phyloP scores from a whole-genome alignment of 2,888 invertebrate genomes.

The Acrobasis suavella region DNA sequence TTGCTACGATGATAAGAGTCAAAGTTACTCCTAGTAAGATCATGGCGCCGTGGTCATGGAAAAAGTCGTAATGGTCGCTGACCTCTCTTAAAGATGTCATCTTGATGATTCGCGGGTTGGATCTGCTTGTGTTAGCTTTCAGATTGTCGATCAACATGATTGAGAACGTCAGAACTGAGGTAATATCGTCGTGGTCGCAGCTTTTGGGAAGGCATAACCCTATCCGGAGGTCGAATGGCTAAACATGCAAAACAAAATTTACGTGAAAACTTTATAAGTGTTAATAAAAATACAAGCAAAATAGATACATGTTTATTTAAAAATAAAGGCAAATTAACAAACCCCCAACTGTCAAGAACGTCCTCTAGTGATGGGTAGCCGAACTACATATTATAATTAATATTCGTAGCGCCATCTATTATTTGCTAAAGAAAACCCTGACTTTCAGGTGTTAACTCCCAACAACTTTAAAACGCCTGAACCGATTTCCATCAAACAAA shows the following conservation, averaged over 20 bases:
- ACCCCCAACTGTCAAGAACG: too few relatives aligned
- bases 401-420: too few relatives aligned
- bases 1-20: slow-evolving; percentile 52
- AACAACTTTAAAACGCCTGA: too few relatives aligned
- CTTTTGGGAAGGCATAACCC: slow-evolving; percentile 76
- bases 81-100: slow-evolving; percentile 55
- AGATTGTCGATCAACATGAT: slow-evolving; percentile 70
- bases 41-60: slow-evolving; percentile 56
- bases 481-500: too few relatives aligned
- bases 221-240: slow-evolving; percentile 63
- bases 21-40: slow-evolving; percentile 52
- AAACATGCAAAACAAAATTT: slow-evolving; percentile 33
- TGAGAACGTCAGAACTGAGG: slow-evolving; percentile 73
- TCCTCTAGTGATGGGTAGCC: too few relatives aligned
- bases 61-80: slow-evolving; percentile 50
- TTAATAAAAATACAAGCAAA: too few relatives aligned
- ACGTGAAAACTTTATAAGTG: too few relatives aligned
- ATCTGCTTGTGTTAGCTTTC: slow-evolving; percentile 50
- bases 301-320: too few relatives aligned
- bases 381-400: too few relatives aligned
- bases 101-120: slow-evolving; percentile 58
- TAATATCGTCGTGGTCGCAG: slow-evolving; percentile 67
- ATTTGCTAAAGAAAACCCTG: too few relatives aligned
- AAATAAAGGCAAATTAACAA: too few relatives aligned
- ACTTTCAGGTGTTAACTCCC: too few relatives aligned